These are phyloP conservation scores for Jacana jacana DNA, from an alignment of 2,113 vertebrate genomes.

Conservation along the genomic window DNA sequence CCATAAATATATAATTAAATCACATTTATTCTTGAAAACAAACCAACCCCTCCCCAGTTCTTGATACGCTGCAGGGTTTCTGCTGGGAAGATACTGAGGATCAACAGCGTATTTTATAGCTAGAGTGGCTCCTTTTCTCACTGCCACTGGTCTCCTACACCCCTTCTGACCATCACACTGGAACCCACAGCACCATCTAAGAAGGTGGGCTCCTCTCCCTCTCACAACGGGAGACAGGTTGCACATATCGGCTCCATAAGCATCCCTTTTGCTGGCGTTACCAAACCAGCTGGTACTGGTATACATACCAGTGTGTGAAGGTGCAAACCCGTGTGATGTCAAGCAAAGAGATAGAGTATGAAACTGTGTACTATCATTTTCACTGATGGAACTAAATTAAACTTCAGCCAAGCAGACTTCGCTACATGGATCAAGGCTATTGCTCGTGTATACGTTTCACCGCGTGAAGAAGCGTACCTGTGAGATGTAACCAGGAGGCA, in stretches of 20 bases:
- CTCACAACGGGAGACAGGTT: neutral
- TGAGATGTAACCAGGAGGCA: constrained; percentile 97
- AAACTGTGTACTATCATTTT: neutral
- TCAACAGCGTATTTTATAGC: neutral
- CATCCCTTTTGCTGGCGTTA: neutral
- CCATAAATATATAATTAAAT: neutral
- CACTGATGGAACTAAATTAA: neutral
- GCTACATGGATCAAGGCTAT: neutral
- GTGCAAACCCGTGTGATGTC: neutral
- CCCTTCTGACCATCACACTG: neutral
- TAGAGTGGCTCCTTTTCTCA: neutral
- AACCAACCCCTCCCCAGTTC: neutral
- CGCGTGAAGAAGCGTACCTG: constrained; percentile 79
- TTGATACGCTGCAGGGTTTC: neutral
- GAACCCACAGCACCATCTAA: neutral
- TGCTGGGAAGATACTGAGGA: neutral
- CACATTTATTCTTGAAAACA: neutral
- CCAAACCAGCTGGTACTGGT: neutral
- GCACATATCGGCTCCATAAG: neutral
- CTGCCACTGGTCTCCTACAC: neutral
- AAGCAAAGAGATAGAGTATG: neutral
- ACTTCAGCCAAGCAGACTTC: neutral
- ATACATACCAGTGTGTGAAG: neutral
- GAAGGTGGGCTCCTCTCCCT: neutral
- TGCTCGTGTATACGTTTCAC: neutral